Evolutionary conservation across 2,888 invertebrate genomes (phyloP), one percentile per base, ranked within the genome.

Genomic region (Drosophila melanosoma): DNA sequence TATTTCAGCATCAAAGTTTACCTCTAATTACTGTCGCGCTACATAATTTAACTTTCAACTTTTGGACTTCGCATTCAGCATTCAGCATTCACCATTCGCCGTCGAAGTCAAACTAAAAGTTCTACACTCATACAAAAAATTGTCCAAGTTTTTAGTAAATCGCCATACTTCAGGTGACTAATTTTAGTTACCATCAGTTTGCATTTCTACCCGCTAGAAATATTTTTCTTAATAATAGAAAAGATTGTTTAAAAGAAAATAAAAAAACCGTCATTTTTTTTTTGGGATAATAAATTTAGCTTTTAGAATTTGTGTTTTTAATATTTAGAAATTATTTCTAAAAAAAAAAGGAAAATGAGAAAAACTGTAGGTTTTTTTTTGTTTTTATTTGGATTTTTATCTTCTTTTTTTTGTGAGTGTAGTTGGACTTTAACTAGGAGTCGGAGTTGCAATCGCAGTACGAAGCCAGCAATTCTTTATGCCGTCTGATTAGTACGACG

Each of bases 1-100:
- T 86, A 90, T 90, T 88, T 70, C 66, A 62, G 74, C 66, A 68
- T 73, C 87, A 86, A 87, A 86, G 81, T 86, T 90, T 75, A 70
- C 73, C 83, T 88, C 81, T 86, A 86, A 86, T 85, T 85, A 88
- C 81, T 83, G 90, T 81, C 83, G 71, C 87, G 85, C 89, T 78
- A 88, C 89, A 90, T 86, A 88, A 90, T 78, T 86, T 79, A 86
- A 68, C 57, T 45, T 23, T 45, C 59, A 76, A 86, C 81, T 83
- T 86, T 85, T 69, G 61, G 80, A 64, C 20, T 61, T 23, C n/a
- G 51, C 48, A 52, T 53, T 68, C 32, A n/a, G 51, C 32, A 32
- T 32, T 32, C 6, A 26, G 42, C 42, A 20, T 42, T 45, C 45
- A 45, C 15, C 15, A 23, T 15, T 45, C 45, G 35, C 51, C 57